Evolutionary conservation across 2,797 vertebrate species (phyloP), one percentile per base, ranked within the genome.

Genomic region (Micropoecilia bifurca): DNA sequence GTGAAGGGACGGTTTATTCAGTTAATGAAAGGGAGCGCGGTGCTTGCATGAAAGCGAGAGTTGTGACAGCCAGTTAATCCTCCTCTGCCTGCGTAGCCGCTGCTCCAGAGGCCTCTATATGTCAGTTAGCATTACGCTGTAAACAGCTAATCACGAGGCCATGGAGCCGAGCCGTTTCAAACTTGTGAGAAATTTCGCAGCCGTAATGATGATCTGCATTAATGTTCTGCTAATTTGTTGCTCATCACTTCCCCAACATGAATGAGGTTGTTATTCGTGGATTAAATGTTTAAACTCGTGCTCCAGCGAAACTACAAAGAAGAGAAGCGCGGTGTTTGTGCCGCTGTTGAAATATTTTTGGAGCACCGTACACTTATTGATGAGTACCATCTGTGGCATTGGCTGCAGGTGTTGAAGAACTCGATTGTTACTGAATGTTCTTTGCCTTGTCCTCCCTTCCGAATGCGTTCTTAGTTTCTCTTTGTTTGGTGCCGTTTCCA

Each of bases 91-190:
- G 85, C 85, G 84, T 83, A 86, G 85, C 89, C 82, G 79, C 88
- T 91, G 91, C 90, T 92, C 90, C 18, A 79, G 82, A 94, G 92
- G 92, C 93, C 92, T 93, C 91, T 92, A 92, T 92, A 87, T 92
- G 92, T 92, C 94, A 94, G 88, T 95, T 93, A 94, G 91, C 90
- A 93, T 95, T 94, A 94, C 57, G 81, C 83, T 85, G 88, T 92
- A 90, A 94, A 92, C 90, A 87, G 89, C 88, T 89, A 78, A 90
- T 88, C 77, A 75, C 84, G 68, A 88, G 83, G 76, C 80, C 12
- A 66, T n/a, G 75, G 83, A 90, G 89, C 85, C 63, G 71, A 83
- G 89, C 78, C 55, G 87, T 45, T 50, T 25, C 79, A 85, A 79
- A 85, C 85, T 93, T 87, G 81, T 89, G 87, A 88, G 92, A 22